These are phyloP conservation scores for Holotrichia oblita DNA, from an alignment of 1,140 invertebrate genomes.

Conservation along the genomic window DNA sequence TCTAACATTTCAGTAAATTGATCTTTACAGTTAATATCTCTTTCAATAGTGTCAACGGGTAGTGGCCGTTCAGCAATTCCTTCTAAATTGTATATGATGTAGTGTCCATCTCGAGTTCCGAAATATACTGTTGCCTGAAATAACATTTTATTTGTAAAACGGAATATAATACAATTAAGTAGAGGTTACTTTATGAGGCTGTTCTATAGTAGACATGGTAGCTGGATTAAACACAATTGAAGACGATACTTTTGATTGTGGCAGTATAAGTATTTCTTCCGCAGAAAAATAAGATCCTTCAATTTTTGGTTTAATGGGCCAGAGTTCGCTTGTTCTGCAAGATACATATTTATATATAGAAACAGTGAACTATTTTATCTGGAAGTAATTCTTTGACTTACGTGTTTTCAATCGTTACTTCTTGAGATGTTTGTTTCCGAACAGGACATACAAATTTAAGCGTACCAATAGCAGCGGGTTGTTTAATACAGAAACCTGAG, in stretches of 20 bases:
- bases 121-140: slow-evolving; percentile 51
- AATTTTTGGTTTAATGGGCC: slow-evolving; percentile 57
- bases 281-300: slow-evolving; percentile 57
- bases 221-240: slow-evolving; percentile 55
- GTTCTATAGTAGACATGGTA: slow-evolving; percentile 45
- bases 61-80: slow-evolving; percentile 45
- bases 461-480: slow-evolving; percentile 58
- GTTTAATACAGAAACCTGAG: slow-evolving; percentile 56
- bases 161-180: not conserved
- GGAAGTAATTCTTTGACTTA: too few relatives aligned
- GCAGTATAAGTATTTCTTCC: slow-evolving; percentile 48
- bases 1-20: slow-evolving; percentile 44
- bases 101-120: slow-evolving; percentile 48
- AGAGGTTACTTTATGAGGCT: slow-evolving; percentile 26
- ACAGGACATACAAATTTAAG: slow-evolving; percentile 58
- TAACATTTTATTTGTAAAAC: not conserved
- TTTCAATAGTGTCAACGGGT: slow-evolving; percentile 44
- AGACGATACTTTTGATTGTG: slow-evolving; percentile 48
- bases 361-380: slow-evolving; percentile 15
- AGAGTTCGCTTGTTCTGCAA: slow-evolving; percentile 50
- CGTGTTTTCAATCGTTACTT: slow-evolving; percentile 57
- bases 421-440: slow-evolving; percentile 51
- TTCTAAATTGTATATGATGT: slow-evolving; percentile 46
- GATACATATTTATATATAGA: slow-evolving; percentile 19
- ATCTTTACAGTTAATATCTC: slow-evolving; percentile 49